Evolutionary conservation across 2,888 invertebrate genomes (phyloP), one percentile per base, ranked within the genome.

Genomic region (Yponomeuta malinellus): DNA sequence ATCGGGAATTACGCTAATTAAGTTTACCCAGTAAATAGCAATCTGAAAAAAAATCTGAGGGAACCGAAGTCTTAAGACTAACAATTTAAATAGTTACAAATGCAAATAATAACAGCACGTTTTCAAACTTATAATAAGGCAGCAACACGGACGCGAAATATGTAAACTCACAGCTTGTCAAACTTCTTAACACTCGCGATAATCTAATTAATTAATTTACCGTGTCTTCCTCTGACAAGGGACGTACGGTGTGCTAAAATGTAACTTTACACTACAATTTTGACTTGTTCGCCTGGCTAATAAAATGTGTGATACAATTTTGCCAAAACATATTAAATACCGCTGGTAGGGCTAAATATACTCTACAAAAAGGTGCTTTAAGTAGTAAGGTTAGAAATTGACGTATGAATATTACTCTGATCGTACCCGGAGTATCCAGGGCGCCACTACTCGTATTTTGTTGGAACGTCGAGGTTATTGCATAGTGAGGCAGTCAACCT

Each of bases 391-490:
- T 43, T 43, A 43, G 1, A 43, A 43, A 43, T 43, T 43, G 1
- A 43, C 3, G 8, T 43, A 8, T 43, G 43, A 43, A 43, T 8
- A 6, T 43, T 43, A 43, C 43, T 6, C 43, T 43, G 43, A 8
- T 8, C 8, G 5, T 5, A 43, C 8, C 43, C 8, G 37, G 2
- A 37, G 4, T 52, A 52, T 2, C 52, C 10, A 52, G 52, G 52
- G 66, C 37, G 37, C 31, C 66, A 33, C n/a, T 10, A 66, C n/a
- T 23, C 23, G 23, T 59, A 33, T 23, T 12, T 29, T n/a, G 33
- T n/a, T 3, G 43, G 63, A 63, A 69, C 63, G 63, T 69, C 52
- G 52, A 15, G n/a, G 69, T 63, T 69, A 69, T 69, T 69, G 63
- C 63, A 69, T 69, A 69, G 31, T 69, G 69, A 63, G 15, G 48